Base-by-base conservation (phyloP, 2,113 vertebrate genomes). In the Lampris incognitus region DNA sequence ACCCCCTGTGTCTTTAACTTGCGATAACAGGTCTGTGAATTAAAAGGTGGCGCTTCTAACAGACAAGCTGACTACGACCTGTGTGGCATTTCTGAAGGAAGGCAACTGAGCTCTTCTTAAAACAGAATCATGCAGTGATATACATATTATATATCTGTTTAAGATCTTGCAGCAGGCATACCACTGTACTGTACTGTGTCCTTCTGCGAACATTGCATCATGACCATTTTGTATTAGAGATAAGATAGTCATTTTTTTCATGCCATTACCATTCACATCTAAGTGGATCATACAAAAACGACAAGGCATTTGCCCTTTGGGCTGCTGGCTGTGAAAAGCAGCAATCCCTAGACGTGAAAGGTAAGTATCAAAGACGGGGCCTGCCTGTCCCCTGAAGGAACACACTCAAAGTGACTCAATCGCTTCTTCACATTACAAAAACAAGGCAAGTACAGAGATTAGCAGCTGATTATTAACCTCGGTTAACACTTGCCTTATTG, bases 301-400 rank as follows among this genome's bases (percentile, higher is more conserved):
- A 46, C 0, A 6, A 78, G 66, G 66, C 67, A 66, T 77, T 59
- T 49, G 61, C 72, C 83, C 66, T 74, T 54, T 52, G 60, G 76
- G 83, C 81, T 70, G n/a, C 56, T 63, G 62, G 48, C 40, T 36
- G 1, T 10, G 70, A 77, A 67, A 61, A 66, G 78, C 83, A 89
- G 87, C 88, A 88, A 79, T 67, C 9, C 3, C 1, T 24, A 7
- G 50, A 79, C 70, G 66, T 80, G 52, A 86, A 84, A 85, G 51
- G 79, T 48, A 88, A 81, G 24, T 57, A 46, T 76, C 57, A 76
- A 24, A 24, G 24, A 67, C 39, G 72, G 0, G 68, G 46, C 0
- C 6, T 4, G 1, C 49, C 48, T 40, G 58, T 68, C 36, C 49
- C 78, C 84, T 55, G 64, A 44, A 82, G 85, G 65, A 55, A 42